These are phyloP conservation scores for Lithodes maja DNA, from an alignment of 2,888 invertebrate species.

Conservation along the genomic window DNA sequence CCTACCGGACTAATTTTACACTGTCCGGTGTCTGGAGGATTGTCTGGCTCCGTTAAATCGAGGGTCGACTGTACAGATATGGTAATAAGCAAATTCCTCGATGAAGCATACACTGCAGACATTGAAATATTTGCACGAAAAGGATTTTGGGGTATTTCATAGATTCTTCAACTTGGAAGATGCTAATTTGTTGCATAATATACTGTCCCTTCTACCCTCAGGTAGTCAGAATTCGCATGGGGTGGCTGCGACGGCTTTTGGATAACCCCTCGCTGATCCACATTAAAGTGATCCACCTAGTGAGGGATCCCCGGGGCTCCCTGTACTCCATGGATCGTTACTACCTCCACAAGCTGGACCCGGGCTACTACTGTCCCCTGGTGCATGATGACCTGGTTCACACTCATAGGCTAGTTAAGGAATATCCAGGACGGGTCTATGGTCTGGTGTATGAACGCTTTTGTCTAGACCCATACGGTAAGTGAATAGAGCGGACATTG, in stretches of 20 bases:
- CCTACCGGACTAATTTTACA: too few species aligned
- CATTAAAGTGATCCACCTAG: constrained; percentile 25
- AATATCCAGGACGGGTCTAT: neutral
- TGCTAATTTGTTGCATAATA: too few species aligned
- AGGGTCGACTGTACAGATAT: too few species aligned
- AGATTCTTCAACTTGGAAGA: too few species aligned
- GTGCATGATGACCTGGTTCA: constrained; percentile 6
- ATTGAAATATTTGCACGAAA: too few species aligned
- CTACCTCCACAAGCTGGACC: constrained; percentile 11
- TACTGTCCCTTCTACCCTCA: neutral
- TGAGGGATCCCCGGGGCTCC: constrained; percentile 26
- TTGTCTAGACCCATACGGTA: constrained; percentile 5
- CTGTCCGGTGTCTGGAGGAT: too few species aligned
- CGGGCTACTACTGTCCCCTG: constrained; percentile 19
- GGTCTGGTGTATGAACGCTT: constrained; percentile 13
- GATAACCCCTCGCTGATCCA: neutral
- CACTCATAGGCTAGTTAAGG: neutral
- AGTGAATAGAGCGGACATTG: too few species aligned
- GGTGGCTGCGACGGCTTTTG: constrained; percentile 8
- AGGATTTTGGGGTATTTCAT: too few species aligned
- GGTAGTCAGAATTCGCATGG: constrained; percentile 19
- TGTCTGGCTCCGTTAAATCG: too few species aligned
- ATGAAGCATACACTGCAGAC: too few species aligned
- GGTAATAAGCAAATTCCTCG: too few species aligned
- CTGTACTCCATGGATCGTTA: constrained; percentile 20